phyloP scores from a whole-genome alignment of 2,797 vertebrate species.

The Tympanoctomys barrerae region DNA sequence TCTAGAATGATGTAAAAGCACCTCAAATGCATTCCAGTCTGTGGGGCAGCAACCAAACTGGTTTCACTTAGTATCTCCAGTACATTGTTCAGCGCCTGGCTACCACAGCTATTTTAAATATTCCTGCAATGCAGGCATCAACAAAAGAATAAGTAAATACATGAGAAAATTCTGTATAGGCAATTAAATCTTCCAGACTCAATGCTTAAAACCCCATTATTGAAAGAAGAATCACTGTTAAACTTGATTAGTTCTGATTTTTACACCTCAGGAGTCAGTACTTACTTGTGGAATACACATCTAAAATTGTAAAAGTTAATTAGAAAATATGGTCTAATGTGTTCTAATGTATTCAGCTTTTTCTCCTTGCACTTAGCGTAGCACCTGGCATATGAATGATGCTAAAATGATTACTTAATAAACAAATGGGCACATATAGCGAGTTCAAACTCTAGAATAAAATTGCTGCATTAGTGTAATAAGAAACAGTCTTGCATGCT shows the following conservation, averaged over 20 bases:
- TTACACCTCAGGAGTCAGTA: neutral
- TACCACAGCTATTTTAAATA: conserved; percentile 27
- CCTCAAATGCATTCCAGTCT: neutral
- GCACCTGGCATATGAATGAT: neutral
- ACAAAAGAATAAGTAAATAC: neutral
- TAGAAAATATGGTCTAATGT: conserved; percentile 45
- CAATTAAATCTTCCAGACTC: neutral
- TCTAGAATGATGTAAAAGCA: conserved; percentile 15
- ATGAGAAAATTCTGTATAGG: neutral
- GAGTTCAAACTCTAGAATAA: conserved; percentile 41
- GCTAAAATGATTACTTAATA: conserved; percentile 44
- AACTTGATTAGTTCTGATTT: conserved; percentile 8
- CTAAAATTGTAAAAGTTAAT: conserved; percentile 34
- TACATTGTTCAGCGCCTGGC: neutral
- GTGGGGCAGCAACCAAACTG: neutral
- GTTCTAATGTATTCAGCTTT: conserved; percentile 21
- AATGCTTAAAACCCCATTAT: neutral
- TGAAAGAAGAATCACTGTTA: conserved; percentile 1
- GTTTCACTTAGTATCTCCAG: neutral
- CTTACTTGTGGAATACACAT: conserved; percentile 3
- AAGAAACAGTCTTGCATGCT: conserved; percentile 1
- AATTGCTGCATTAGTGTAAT: conserved; percentile 29
- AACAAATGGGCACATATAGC: conserved; percentile 34
- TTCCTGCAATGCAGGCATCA: neutral
- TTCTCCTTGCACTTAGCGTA: conserved; percentile 34